Percentiles rank a stretch among this genome's conserved stretches.
Conservation (phyloP, 2,888 invertebrate species). For the Alloscopus bannaensis region DNA sequence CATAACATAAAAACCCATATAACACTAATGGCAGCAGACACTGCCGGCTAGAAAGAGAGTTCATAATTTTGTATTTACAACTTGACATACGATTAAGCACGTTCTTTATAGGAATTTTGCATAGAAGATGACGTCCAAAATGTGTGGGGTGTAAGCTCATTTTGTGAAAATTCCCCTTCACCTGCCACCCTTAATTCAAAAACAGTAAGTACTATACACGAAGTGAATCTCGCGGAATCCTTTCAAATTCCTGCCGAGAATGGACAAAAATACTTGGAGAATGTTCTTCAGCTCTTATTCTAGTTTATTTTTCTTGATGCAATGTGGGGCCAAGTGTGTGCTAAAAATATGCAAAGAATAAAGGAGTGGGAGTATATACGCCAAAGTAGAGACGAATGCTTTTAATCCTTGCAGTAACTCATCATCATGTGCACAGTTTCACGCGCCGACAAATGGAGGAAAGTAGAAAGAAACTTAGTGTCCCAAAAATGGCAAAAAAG, state of each 20-base stretch:
- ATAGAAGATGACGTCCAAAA: too few relatives aligned
- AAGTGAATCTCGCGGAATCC: too few relatives aligned
- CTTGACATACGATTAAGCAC: conserved; percentile 1
- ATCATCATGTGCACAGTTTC: conserved; percentile 32
- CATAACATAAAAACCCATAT: too few relatives aligned
- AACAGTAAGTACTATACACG: too few relatives aligned
- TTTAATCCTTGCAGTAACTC: conserved; percentile 40
- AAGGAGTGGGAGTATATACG: background rate
- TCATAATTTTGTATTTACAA: conserved; percentile 12
- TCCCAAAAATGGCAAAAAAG: conserved; percentile 3
- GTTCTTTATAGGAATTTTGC: too few relatives aligned
- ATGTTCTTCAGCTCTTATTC: conserved; percentile 2
- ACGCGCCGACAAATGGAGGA: conserved; percentile 29
- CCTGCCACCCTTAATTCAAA: too few relatives aligned
- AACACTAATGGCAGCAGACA: too few relatives aligned
- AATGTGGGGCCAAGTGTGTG: too few relatives aligned
- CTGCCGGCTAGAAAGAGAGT: background rate
- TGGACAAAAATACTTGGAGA: too few relatives aligned
- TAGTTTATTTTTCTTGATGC: background rate
- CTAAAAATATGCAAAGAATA: conserved; percentile 6
- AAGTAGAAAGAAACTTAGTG: conserved; percentile 10
- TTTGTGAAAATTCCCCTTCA: too few relatives aligned
- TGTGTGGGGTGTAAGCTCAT: too few relatives aligned
- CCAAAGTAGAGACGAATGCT: conserved; percentile 27
- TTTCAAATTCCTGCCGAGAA: too few relatives aligned